phyloP scores from a whole-genome alignment of 2,888 invertebrate species.

The Perithous albicinctus region DNA sequence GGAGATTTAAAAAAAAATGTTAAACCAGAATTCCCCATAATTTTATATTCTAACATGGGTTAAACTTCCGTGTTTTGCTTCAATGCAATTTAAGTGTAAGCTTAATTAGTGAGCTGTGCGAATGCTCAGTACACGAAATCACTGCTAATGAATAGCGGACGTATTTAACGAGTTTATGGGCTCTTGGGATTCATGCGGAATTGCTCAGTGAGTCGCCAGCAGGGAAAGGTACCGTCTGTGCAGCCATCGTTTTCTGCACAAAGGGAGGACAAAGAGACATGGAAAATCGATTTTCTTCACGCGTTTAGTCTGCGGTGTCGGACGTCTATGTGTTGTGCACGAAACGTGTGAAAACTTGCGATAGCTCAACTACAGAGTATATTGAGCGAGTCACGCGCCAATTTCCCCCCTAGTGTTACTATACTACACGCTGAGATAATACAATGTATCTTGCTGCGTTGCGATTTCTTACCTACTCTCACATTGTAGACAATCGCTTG shows the following conservation, averaged over 20 bases:
- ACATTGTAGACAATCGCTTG: slow-evolving; percentile 31
- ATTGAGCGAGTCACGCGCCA: slow-evolving; percentile 59
- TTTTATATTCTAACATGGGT: background rate
- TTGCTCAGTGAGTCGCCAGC: background rate
- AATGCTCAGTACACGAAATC: slow-evolving; percentile 21
- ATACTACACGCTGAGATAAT: slow-evolving; percentile 16
- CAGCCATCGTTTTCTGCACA: background rate
- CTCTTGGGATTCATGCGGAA: background rate
- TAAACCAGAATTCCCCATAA: background rate
- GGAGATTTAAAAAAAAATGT: too few relatives aligned
- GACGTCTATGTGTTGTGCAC: slow-evolving; percentile 21
- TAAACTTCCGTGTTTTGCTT: background rate
- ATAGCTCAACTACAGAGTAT: slow-evolving; percentile 46
- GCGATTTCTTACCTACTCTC: slow-evolving; percentile 37
- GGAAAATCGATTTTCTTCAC: slow-evolving; percentile 51
- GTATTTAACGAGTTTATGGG: slow-evolving; percentile 24
- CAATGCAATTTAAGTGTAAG: slow-evolving; percentile 42
- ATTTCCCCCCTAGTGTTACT: slow-evolving; percentile 22
- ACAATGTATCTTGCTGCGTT: slow-evolving; percentile 44
- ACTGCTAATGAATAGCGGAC: slow-evolving; percentile 19
- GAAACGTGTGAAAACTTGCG: slow-evolving; percentile 47
- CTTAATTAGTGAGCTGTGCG: slow-evolving; percentile 34
- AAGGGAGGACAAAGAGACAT: background rate
- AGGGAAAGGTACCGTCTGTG: slow-evolving; percentile 8
- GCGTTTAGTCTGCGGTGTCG: slow-evolving; percentile 5